Base-by-base conservation (phyloP, 2,888 invertebrate species). In the Aspidapion aeneum region DNA sequence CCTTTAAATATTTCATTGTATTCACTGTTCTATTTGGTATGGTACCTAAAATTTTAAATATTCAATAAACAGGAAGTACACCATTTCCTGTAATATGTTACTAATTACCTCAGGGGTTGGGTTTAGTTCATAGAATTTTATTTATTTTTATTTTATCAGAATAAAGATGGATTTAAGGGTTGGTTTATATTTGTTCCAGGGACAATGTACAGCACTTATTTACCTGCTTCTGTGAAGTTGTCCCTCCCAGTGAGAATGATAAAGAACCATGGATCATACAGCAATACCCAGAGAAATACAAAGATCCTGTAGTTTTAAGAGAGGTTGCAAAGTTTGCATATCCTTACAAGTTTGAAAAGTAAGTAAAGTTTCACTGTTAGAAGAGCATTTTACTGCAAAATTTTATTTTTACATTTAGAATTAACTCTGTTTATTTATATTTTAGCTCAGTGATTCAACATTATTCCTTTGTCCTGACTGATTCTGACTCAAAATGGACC, bases 391-490 rank as follows among this genome's bases (percentile, higher is more conserved):
- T 35, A 35, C 12, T 35, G 35, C 35, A 7, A 12, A 35, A 35
- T 12, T 35, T 35, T 7, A 35, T 35, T 7, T 35, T 60, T 60
- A 35, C 5, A 35, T 35, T 35, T 7, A 35, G 5, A 3, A 35
- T 35, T 7, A 35, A 35, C 35, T 48, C 62, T 66, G 21, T n/a
- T 60, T 58, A 18, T 65, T 64, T 59, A 59, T 55, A 73, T 85
- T 87, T 70, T 83, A 94, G 94, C 78, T 84, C 85, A 72, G 89
- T 90, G 65, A 93, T 97, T 63, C 95, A 97, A 80, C 91, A 95
- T 74, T 99, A 96, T 81, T 97, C 97, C 21, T 99, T 98, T 83
- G 98, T 97, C 59, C 83, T 98, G 75, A 99, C 98, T 20, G 95
- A 93, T 72, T 86, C 91, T 72, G 95, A 96, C 78, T 94, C 96